Base-by-base conservation (phyloP, 2,113 vertebrate species). In the Azemiops feae region DNA sequence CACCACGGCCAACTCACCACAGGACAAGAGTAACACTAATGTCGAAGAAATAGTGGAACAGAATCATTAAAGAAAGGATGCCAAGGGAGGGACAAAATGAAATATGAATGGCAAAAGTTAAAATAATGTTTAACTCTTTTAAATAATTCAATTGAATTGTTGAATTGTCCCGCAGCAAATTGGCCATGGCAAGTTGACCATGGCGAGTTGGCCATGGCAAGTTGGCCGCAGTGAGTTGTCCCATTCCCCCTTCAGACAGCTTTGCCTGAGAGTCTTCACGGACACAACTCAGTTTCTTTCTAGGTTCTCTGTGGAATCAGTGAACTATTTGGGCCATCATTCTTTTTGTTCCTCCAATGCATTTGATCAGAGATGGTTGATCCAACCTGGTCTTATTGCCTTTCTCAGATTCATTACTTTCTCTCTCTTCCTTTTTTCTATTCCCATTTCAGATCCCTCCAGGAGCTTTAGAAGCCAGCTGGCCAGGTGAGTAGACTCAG, bases 401-500 rank as follows among this genome's bases (percentile, higher is more conserved):
- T 47, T 74, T n/a, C 30, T 30, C 8, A 74, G 30, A 74, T 30
- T 69, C 54, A 92, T 53, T 58, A 12, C 9, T 85, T 9, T 58
- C 22, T 30, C 85, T 88, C n/a, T 39, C 50, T 58, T 30, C 30
- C 27, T 23, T 25, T 25, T 50, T 60, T 55, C 43, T 11, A 6
- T 27, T 55, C 52, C 64, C 53, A 53, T 34, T 57, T n/a, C 54
- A 91, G 92, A 58, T 87, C 45, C 81, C 89, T 0, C 18, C 89
- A 14, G 55, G 89, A 57, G 23, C 55, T 87, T 3, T 43, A 43
- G 92, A 93, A 90, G 47, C 23, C 55, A 87, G 6, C 92, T 47
- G 53, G 34, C 54, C 92, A 93, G 92, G 92, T 93, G 81, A 93
- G 92, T 93, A 8, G 39, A n/a, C 30, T 5, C 12, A 43, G 34